These are phyloP conservation scores for Spatulosminthurus flaviceps DNA, from an alignment of 2,888 invertebrate species.

Conservation along the genomic window DNA sequence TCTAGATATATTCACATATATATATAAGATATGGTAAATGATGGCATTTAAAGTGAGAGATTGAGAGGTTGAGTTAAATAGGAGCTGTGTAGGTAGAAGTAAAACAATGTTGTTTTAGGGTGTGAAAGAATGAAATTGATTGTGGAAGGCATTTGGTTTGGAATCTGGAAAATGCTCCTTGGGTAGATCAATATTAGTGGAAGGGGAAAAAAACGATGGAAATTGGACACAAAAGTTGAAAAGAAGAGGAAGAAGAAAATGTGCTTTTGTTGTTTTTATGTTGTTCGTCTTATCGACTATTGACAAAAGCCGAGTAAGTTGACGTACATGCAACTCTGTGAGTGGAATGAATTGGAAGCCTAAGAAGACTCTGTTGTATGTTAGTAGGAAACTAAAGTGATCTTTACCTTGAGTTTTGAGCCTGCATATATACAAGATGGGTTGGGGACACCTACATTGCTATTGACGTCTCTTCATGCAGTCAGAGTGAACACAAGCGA, in stretches of 20 bases:
- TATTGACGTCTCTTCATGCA: neutral
- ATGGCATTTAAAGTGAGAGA: conserved; percentile 1
- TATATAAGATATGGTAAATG: conserved; percentile 41
- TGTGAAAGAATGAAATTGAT: conserved; percentile 9
- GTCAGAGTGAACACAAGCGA: conserved; percentile 10
- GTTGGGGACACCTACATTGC: neutral
- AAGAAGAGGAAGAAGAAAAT: conserved; percentile 53
- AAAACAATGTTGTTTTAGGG: neutral
- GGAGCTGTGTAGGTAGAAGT: conserved; percentile 35
- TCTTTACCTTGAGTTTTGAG: neutral
- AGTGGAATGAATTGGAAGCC: neutral
- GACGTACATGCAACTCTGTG: neutral
- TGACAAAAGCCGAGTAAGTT: conserved; percentile 48
- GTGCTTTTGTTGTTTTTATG: conserved; percentile 60
- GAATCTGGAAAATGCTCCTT: conserved; percentile 42
- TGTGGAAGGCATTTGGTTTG: conserved; percentile 35
- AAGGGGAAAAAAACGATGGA: conserved; percentile 26
- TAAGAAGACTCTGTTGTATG: no score
- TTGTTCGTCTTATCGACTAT: conserved; percentile 44
- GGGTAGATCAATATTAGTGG: conserved; percentile 37
- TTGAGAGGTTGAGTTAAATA: conserved; percentile 31
- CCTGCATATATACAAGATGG: neutral
- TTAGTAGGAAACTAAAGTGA: neutral
- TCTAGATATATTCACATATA: no score
- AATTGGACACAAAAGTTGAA: conserved; percentile 32